Evolutionary conservation across 2,113 vertebrate genomes (phyloP).

Genomic region (Callipepla squamata): DNA sequence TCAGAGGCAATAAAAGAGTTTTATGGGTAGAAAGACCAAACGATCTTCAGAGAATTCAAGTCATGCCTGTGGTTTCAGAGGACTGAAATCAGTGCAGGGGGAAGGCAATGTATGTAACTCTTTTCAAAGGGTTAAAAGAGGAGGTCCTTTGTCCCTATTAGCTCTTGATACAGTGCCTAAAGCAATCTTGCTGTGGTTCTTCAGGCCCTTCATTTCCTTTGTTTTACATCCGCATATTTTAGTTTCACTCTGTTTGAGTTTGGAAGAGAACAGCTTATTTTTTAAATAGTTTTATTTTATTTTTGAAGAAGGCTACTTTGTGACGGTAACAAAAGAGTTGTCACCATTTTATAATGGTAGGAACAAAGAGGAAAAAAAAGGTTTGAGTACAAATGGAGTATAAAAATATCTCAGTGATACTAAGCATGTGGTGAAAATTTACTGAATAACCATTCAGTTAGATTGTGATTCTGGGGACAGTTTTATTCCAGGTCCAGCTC

Average conservation of each 20-base stretch:
- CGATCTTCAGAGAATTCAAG: neutral
- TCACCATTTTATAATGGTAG: neutral
- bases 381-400: neutral
- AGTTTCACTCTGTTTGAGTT: neutral
- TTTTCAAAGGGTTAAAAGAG: neutral
- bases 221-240: neutral
- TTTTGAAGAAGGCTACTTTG: neutral
- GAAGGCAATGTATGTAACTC: neutral
- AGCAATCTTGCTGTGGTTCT: neutral
- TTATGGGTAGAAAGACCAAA: neutral
- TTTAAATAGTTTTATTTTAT: neutral
- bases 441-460: neutral
- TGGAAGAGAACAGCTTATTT: neutral
- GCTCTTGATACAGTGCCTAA: neutral
- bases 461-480: neutral
- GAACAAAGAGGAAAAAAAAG: neutral
- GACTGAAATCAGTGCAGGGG: no score
- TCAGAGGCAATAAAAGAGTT: neutral
- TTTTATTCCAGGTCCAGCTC: neutral
- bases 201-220: neutral
- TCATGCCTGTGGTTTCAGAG: rapidly evolving
- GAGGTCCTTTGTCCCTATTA: neutral
- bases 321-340: neutral
- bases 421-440: neutral
- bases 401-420: neutral